Evolutionary conservation across 2,797 vertebrate genomes (phyloP).

Genomic region (Pipistrellus kuhlii): DNA sequence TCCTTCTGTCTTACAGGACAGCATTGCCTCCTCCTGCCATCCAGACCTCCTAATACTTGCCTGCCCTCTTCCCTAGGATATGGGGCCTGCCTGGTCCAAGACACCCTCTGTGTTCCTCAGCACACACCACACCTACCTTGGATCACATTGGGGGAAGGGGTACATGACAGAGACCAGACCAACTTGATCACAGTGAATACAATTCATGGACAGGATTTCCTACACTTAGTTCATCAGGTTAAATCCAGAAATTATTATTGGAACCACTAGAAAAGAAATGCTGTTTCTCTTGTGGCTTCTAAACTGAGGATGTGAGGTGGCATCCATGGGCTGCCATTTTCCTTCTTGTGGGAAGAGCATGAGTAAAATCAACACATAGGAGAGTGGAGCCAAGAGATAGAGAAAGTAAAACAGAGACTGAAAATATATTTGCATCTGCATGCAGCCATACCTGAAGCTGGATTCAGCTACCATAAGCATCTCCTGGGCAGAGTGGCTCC

Average conservation of each 20-base stretch:
- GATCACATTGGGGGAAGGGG: no score
- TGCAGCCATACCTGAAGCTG: neutral
- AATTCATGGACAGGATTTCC: neutral
- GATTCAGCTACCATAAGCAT: neutral
- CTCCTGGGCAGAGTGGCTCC: neutral
- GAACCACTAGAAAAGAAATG: neutral
- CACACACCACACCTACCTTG: neutral
- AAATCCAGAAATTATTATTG: neutral
- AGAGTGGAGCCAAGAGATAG: neutral
- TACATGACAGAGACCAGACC: neutral
- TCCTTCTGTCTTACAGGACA: neutral
- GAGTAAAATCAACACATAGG: neutral
- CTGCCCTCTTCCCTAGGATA: neutral
- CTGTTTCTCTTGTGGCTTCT: neutral
- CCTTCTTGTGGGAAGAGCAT: neutral
- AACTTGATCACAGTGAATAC: neutral
- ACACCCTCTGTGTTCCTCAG: neutral
- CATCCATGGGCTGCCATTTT: neutral
- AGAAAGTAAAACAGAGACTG: neutral
- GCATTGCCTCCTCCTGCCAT: neutral
- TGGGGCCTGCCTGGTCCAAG: fast-evolving
- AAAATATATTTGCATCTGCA: neutral
- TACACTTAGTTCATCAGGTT: neutral
- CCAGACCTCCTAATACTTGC: neutral
- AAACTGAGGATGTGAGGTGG: neutral